These are phyloP conservation scores for Metellina segmentata DNA, from an alignment of 2,888 invertebrate genomes.

Conservation along the genomic window DNA sequence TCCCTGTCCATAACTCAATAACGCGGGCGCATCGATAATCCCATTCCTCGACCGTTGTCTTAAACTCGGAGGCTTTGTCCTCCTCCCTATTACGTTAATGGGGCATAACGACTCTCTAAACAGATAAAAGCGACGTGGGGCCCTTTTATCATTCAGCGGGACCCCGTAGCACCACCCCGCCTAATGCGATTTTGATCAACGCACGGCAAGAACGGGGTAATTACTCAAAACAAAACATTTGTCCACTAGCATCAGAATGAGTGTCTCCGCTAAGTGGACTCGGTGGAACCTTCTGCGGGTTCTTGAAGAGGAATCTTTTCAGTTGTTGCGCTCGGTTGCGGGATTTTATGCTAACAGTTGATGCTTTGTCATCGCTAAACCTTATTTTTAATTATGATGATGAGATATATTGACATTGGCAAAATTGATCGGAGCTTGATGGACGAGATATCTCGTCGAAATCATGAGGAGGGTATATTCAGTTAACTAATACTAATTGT, in stretches of 20 bases:
- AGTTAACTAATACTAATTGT: too few species aligned
- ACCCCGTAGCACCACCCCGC: background rate
- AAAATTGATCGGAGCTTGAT: too few species aligned
- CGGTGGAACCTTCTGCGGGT: background rate
- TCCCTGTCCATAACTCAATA: conserved; percentile 32
- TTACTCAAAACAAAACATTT: background rate
- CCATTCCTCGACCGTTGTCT: conserved; percentile 35
- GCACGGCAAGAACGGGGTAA: background rate
- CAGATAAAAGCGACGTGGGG: conserved; percentile 29
- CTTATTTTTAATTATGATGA: too few species aligned
- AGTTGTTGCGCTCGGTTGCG: too few species aligned
- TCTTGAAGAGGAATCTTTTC: background rate
- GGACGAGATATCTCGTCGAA: too few species aligned
- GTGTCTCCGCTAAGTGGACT: background rate
- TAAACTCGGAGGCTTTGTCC: background rate
- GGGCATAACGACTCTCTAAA: conserved; percentile 35
- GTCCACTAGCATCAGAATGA: background rate
- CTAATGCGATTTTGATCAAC: conserved; percentile 21
- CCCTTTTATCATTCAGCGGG: conserved; percentile 29
- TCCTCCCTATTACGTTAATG: conserved; percentile 48
- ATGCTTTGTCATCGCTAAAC: too few species aligned
- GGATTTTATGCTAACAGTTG: too few species aligned
- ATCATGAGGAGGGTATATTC: too few species aligned
- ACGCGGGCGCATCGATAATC: conserved; percentile 1
- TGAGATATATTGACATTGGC: too few species aligned